Base-by-base conservation (phyloP, 2,888 invertebrate genomes). In the Capitulum mitella region DNA sequence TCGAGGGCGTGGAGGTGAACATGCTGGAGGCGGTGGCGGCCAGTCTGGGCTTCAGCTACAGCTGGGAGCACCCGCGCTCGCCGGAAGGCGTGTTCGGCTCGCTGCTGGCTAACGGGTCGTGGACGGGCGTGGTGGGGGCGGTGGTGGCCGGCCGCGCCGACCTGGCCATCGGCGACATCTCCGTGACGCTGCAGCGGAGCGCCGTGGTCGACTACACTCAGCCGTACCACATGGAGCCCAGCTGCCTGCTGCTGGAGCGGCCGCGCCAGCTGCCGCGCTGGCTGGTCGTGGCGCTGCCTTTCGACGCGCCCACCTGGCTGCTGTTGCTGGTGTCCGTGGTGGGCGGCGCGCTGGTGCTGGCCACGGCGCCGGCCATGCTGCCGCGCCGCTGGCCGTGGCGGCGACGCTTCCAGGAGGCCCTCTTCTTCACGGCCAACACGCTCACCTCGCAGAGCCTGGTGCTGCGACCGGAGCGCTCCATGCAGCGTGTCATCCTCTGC, bases 381-480 rank as follows among this genome's bases (percentile, higher is more conserved):
- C 51, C 14, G 51, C 51, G 51, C 51, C 51, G 51, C 51, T 51
- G 51, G 51, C 51, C 51, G 19, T 51, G 51, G 51, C 19, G 51
- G 19, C 51, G 51, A 16, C 51, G 51, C 51, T 51, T 51, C 51
- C 51, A 22, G 22, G 19, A 51, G 8, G 51, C 51, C 19, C 51
- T 51, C 51, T 51, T 51, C 51, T 51, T 51, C 51, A 51, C 51
- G 51, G 51, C 51, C 51, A 51, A 51, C 51, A 51, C 51, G 51
- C 22, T 51, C 19, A 51, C 51, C 22, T 5, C 51, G 51, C 51
- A 51, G 51, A 51, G 51, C 51, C 51, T 51, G 51, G 22, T 22
- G 22, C 51, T 51, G 51, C 19, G 16, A 5, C 22, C 22, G 22
- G 51, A 22, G 22, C 22, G 51, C 12, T 51, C 51, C 19, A 5